Base-by-base conservation (phyloP, 2,888 invertebrate species). In the Hemaris fuciformis region DNA sequence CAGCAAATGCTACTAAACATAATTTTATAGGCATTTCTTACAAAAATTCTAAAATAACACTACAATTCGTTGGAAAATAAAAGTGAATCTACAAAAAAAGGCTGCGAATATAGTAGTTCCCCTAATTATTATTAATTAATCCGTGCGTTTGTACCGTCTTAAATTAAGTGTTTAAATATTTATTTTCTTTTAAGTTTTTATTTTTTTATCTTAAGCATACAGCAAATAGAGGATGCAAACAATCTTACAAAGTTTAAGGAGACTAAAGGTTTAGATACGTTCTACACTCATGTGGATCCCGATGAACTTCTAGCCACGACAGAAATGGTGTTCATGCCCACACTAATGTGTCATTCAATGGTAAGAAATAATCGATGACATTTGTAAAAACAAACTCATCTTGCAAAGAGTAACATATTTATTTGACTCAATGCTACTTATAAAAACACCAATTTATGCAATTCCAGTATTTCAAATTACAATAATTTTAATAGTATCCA, bases 291-390 rank as follows among this genome's bases (percentile, higher is more conserved):
- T 20, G 72, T 82, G 4, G 82, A 82, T 13, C 62, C 74, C 0
- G 87, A 88, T 20, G 88, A 89, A 65, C 71, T 89, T 2, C 64
- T 76, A 6, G 83, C 81, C 1, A 81, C 84, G 0, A 73, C 76
- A 6, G 83, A 84, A n/a, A 66, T 84, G 56, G 76, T 83, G 10
- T 67, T 77, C 31, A 38, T 84, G 60, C 75, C 80, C n/a, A 84
- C 87, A 20, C 67, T 80, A 5, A 67, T 70, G 0, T 73, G 61
- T 23, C 13, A 18, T 22, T 57, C 60, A 22, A 27, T 59, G 60
- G 66, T 66, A 60, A 64, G 63, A 20, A 20, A 25, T n/a, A 53
- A 22, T 20, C 0, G 5, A 62, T 64, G 15, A 45, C 41, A 18
- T 62, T 20, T 25, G 48, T 57, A 15, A 6, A 27, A 18, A 59